Base-by-base conservation (phyloP, 2,888 invertebrate genomes). In the Anticlea derivata region DNA sequence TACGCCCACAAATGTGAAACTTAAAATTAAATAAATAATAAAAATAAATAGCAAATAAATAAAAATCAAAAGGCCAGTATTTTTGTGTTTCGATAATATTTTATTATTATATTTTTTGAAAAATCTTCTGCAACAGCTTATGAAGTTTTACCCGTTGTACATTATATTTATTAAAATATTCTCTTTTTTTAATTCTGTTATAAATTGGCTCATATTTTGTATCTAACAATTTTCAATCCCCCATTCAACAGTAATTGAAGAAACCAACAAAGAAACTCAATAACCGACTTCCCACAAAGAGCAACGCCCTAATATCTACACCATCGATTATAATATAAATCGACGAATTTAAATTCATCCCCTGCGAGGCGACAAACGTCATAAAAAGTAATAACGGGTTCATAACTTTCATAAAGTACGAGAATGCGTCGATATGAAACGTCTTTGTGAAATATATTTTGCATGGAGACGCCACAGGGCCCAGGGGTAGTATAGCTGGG, bases 261-360 rank as follows among this genome's bases (percentile, higher is more conserved):
- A 29, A n/a, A 34, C 12, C 39, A 12, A 51, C 46, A 38, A 35
- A 53, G n/a, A 11, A 34, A 40, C 33, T 44, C 48, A 29, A 52
- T 47, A 52, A 41, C 7, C 6, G 17, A 17, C 13, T 35, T 41
- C 37, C 50, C 43, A 6, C 43, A 38, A 43, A 35, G 39, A 48
- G 53, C 53, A 43, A 26, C 39, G 48, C 53, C 48, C 47, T 43
- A 33, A 38, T 40, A 50, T 12, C 37, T 29, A 17, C 73, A 80
- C 80, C 71, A 81, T 83, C 83, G 84, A 87, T 86, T 86, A 82
- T 82, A 86, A 83, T 86, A 86, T 84, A 84, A 83, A 87, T 87
- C 82, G 84, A 63, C 61, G 70, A 72, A 80, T 86, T 86, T 80
- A 82, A 83, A 84, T 70, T 72, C 66, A 66, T 74, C 78, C 76